Evolutionary conservation across 1,140 invertebrate genomes (phyloP).

Genomic region (Aleiodes sp.): DNA sequence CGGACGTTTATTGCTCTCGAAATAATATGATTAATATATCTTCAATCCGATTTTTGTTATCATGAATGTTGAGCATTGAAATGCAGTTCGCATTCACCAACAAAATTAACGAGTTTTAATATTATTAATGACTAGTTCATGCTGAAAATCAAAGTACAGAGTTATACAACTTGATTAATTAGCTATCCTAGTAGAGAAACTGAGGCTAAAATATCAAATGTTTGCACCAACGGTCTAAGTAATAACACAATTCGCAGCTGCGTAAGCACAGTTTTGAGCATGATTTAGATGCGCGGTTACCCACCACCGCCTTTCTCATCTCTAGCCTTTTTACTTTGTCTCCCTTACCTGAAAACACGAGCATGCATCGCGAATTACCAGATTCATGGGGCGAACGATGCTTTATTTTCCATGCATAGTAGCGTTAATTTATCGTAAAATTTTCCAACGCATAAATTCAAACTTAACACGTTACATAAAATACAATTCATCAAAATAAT

Average conservation of each 20-base stretch:
- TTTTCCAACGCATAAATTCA: background rate
- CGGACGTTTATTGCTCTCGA: too few relatives aligned
- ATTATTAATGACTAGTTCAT: constrained; percentile 1
- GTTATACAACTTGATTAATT: constrained; percentile 4
- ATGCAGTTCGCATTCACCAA: too few relatives aligned
- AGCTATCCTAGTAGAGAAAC: constrained; percentile 3
- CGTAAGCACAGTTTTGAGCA: constrained; percentile 54
- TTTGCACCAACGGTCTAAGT: constrained; percentile 40
- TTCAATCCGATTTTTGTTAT: too few relatives aligned
- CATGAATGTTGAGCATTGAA: too few relatives aligned
- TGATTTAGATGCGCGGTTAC: constrained; percentile 53
- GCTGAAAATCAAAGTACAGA: background rate
- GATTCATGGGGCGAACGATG: background rate
- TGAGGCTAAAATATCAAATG: background rate
- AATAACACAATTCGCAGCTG: constrained; percentile 57
- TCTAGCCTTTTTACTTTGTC: background rate
- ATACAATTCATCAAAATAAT: too few relatives aligned
- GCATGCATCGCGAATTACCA: background rate
- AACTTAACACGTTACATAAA: too few relatives aligned
- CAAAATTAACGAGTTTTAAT: background rate
- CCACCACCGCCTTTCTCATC: constrained; percentile 6
- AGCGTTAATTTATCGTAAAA: background rate
- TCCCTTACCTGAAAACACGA: background rate
- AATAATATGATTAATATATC: too few relatives aligned
- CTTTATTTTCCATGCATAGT: background rate